Percentiles rank a stretch among this genome's conserved stretches.
These are phyloP conservation scores for Sarcoramphus papa DNA, from an alignment of 2,797 vertebrate species.

Conservation along the genomic window DNA sequence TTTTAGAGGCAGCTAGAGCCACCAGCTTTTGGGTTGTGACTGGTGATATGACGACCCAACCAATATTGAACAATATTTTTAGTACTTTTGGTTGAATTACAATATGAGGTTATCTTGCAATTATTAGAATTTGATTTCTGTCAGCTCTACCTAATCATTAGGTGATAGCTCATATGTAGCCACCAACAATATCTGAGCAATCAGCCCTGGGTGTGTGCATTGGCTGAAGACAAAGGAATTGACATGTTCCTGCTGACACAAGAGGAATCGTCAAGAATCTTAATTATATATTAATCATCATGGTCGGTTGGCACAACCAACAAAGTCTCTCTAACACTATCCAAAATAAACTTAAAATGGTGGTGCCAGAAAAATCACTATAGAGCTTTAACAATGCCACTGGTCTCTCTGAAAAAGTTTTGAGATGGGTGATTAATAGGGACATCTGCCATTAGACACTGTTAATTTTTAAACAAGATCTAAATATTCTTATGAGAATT, in stretches of 20 bases:
- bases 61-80: neutral
- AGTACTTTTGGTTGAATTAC: neutral
- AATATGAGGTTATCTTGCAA: neutral
- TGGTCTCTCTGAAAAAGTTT: neutral
- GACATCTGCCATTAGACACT: neutral
- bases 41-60: neutral
- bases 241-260: neutral
- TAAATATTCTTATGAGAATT: neutral
- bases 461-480: neutral
- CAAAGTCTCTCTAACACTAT: neutral
- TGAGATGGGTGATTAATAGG: neutral
- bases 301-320: neutral
- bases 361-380: neutral
- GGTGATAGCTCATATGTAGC: neutral
- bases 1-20: neutral
- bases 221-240: neutral
- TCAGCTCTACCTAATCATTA: neutral
- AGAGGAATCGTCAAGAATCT: conserved; percentile 19
- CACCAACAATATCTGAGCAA: neutral
- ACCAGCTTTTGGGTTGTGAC: neutral
- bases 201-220: neutral
- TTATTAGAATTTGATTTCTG: conserved; percentile 3
- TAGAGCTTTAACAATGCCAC: neutral
- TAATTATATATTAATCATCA: conserved; percentile 12
- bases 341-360: conserved; percentile 8